Evolutionary conservation across 2,888 invertebrate species (phyloP).

Genomic region (Syritta pipiens): DNA sequence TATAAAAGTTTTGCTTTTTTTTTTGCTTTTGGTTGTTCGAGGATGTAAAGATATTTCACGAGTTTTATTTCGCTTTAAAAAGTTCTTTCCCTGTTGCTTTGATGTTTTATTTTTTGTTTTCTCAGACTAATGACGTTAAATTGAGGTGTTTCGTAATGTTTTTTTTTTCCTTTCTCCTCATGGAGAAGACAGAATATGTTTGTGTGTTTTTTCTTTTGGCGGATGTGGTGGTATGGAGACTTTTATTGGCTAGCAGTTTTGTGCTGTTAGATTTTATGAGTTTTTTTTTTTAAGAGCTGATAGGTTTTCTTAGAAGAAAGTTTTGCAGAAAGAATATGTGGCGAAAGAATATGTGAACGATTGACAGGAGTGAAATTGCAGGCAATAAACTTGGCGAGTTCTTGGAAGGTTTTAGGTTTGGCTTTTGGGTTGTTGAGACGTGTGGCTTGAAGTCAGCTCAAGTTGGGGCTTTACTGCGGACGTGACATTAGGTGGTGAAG

Average conservation of each 20-base stretch:
- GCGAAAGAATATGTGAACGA: too few relatives aligned
- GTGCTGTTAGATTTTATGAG: slow-evolving; percentile 42
- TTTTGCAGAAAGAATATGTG: too few relatives aligned
- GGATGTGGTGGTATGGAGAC: slow-evolving; percentile 19
- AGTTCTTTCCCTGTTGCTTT: not conserved
- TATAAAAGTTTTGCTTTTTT: slow-evolving; percentile 23
- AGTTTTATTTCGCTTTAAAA: not conserved
- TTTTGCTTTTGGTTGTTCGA: not conserved
- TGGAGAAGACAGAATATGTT: not conserved
- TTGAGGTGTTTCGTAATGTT: slow-evolving; percentile 23
- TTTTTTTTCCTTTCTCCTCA: too few relatives aligned
- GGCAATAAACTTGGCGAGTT: too few relatives aligned
- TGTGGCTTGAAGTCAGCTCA: too few relatives aligned
- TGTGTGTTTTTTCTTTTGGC: not conserved
- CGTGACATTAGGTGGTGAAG: too few relatives aligned
- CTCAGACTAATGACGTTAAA: slow-evolving; percentile 41
- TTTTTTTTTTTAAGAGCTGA: slow-evolving; percentile 31
- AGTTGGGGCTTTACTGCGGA: too few relatives aligned
- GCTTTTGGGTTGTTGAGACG: too few relatives aligned
- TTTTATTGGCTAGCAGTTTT: slow-evolving; percentile 40
- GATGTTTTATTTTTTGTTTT: slow-evolving; percentile 3
- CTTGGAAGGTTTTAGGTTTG: too few relatives aligned
- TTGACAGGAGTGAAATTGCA: too few relatives aligned
- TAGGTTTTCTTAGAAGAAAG: slow-evolving; percentile 19
- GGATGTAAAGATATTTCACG: not conserved